Percentiles rank a stretch among this genome's conserved stretches.
Conservation (phyloP, 2,113 vertebrate species). For the Alectura lathami region DNA sequence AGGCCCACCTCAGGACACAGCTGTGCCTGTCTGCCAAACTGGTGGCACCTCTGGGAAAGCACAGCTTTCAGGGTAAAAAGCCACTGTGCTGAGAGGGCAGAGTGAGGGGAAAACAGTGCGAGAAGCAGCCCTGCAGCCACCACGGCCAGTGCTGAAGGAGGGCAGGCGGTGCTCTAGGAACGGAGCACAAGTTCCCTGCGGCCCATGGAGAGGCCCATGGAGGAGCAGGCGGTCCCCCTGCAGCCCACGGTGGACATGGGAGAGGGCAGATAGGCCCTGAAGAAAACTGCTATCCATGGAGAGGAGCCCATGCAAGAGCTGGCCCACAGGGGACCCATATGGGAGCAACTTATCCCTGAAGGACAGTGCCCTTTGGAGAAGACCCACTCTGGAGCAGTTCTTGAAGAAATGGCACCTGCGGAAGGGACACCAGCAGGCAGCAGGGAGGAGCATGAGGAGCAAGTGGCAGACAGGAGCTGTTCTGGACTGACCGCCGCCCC, state of each 20-base stretch:
- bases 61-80: neutral
- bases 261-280: neutral
- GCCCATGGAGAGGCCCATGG: neutral
- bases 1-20: neutral
- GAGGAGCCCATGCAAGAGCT: neutral
- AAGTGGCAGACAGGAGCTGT: neutral
- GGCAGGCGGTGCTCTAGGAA: too few relatives aligned
- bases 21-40: neutral
- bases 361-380: rapidly evolving
- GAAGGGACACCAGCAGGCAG: neutral
- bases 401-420: rapidly evolving
- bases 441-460: rapidly evolving
- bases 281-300: neutral
- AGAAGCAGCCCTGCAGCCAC: neutral
- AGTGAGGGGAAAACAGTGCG: rapidly evolving
- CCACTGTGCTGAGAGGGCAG: neutral
- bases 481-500: rapidly evolving
- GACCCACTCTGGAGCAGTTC: rapidly evolving
- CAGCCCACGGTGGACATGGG: neutral
- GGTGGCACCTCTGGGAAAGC: rapidly evolving
- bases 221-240: rapidly evolving
- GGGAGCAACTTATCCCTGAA: neutral
- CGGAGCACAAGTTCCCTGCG: neutral
- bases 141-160: too few relatives aligned
- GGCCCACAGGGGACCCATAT: rapidly evolving